phyloP scores from a whole-genome alignment of 2,797 vertebrate genomes.

The Galagoides demidoff region DNA sequence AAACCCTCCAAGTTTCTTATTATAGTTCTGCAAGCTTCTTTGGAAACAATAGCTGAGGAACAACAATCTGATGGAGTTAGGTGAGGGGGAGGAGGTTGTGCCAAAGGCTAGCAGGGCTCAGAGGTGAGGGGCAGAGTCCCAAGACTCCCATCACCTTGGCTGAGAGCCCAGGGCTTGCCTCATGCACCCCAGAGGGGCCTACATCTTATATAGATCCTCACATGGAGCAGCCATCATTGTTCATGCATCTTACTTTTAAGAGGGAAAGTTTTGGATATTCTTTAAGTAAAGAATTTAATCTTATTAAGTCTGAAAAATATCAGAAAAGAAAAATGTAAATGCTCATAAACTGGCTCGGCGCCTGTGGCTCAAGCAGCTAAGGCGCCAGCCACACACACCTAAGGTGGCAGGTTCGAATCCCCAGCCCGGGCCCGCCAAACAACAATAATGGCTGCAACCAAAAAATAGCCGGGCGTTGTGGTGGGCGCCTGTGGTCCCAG shows the following conservation, averaged over 20 bases:
- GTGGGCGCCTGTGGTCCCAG: no score
- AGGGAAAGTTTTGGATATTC: neutral
- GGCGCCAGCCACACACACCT: no score
- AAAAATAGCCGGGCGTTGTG: no score
- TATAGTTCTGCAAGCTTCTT: slow-evolving; percentile 30
- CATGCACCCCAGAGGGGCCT: accelerated
- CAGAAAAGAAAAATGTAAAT: slow-evolving; percentile 19
- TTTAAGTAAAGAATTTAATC: neutral
- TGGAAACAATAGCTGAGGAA: slow-evolving; percentile 17
- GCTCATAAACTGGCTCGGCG: neutral
- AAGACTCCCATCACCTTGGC: neutral
- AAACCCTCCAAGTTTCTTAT: slow-evolving; percentile 41
- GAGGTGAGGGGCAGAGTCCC: neutral
- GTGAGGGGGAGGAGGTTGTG: neutral
- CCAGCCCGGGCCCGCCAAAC: no score
- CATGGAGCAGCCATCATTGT: neutral
- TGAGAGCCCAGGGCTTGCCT: neutral
- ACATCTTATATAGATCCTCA: neutral
- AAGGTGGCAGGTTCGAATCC: no score
- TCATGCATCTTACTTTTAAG: slow-evolving; percentile 5
- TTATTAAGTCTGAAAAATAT: slow-evolving; percentile 9
- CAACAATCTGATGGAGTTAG: neutral
- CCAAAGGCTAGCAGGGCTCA: neutral
- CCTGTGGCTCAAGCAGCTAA: no score
- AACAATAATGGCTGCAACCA: no score